A percentile compares a stretch with the other conserved stretches of the same genome.
Conservation (phyloP, 2,113 vertebrate species). For the Bufo bufo region DNA sequence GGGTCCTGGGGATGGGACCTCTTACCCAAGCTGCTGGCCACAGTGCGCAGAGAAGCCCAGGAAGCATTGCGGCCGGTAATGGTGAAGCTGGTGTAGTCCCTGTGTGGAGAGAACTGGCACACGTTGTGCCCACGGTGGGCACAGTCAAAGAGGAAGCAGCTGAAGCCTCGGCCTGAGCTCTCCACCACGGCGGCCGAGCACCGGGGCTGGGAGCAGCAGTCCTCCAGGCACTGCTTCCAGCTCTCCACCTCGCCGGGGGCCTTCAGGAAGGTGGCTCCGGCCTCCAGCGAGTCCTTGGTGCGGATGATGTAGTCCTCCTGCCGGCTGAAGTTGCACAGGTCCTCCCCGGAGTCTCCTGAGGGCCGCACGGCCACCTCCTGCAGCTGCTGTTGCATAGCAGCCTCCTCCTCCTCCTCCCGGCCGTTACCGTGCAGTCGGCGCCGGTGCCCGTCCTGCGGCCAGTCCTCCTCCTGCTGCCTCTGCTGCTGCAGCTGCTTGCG, state of each 20-base stretch:
- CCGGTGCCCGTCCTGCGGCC: slow-evolving; percentile 26
- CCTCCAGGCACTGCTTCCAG: slow-evolving; percentile 84
- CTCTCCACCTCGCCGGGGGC: slow-evolving; percentile 77
- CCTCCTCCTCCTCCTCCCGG: slow-evolving; percentile 73
- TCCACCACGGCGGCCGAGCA: slow-evolving; percentile 89
- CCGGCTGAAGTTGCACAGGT: slow-evolving; percentile 63
- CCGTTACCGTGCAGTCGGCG: neutral
- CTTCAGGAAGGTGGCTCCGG: slow-evolving; percentile 85
- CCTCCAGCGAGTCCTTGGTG: slow-evolving; percentile 86
- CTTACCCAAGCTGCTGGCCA: slow-evolving; percentile 10
- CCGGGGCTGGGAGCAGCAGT: slow-evolving; percentile 85
- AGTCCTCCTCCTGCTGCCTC: slow-evolving; percentile 49
- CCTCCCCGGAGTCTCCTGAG: slow-evolving; percentile 50
- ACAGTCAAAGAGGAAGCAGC: slow-evolving; percentile 92
- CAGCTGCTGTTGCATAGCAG: slow-evolving; percentile 48
- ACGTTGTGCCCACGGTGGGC: slow-evolving; percentile 76
- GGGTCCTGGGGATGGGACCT: neutral
- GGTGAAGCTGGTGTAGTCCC: slow-evolving; percentile 84
- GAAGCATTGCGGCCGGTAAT: slow-evolving; percentile 61
- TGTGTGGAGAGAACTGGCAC: slow-evolving; percentile 85
- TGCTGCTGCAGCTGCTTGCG: slow-evolving; percentile 80
- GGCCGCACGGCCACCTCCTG: slow-evolving; percentile 15
- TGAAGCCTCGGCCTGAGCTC: slow-evolving; percentile 64
- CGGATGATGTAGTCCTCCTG: slow-evolving; percentile 85
- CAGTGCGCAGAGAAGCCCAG: neutral